phyloP scores from a whole-genome alignment of 2,797 vertebrate genomes.

The Cheirogaleus major region DNA sequence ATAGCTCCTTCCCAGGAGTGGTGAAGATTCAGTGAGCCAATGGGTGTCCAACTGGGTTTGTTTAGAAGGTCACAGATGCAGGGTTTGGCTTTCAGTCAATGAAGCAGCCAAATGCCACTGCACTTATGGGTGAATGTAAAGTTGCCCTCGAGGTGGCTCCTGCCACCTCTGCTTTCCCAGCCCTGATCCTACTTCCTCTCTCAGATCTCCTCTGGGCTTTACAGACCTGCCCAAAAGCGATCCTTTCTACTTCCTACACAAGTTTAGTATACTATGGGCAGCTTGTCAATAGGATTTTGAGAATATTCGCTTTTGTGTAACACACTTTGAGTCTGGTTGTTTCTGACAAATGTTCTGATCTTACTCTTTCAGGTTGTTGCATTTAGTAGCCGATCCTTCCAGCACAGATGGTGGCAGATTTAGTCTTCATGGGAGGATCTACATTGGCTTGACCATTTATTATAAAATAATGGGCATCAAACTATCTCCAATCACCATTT shows the following conservation, averaged over 20 bases:
- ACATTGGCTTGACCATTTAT: background rate
- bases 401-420: background rate
- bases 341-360: background rate
- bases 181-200: background rate
- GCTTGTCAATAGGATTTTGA: background rate
- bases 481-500: slow-evolving; percentile 9
- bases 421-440: background rate
- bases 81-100: background rate
- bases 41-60: background rate
- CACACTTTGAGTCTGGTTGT: background rate
- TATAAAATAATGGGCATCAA: background rate
- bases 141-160: background rate
- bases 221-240: background rate
- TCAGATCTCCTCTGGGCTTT: background rate
- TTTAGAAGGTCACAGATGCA: background rate
- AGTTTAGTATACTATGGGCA: background rate
- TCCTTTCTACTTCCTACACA: background rate
- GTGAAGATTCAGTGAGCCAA: background rate
- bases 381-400: background rate
- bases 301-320: background rate
- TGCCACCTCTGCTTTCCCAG: background rate
- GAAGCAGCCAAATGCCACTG: background rate
- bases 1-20: background rate
- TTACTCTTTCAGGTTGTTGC: background rate
- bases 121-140: background rate